Evolutionary conservation across 2,888 invertebrate genomes (phyloP), one percentile per base, ranked within the genome.

Genomic region (Lissonota sp.): DNA sequence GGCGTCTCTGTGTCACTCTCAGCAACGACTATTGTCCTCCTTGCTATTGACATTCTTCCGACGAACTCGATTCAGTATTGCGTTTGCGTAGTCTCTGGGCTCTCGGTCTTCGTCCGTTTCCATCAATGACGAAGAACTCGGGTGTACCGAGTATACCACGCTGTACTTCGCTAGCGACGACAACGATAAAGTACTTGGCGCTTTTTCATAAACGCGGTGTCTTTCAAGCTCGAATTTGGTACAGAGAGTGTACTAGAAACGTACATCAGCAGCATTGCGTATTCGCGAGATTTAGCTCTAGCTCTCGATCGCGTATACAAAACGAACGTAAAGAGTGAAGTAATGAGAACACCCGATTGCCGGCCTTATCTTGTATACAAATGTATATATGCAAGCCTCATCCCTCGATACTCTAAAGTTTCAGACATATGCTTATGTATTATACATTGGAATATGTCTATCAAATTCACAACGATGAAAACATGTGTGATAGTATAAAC

Each of bases 1-100:
- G 53, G 37, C 64, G 71, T 60, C 16, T 53, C 42, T 58, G 44
- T 42, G 46, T 26, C 58, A 39, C 57, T 63, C 46, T 16, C 12
- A 60, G 67, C 67, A 55, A 26, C 51, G 49, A 16, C 74, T 69
- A 70, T 79, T 73, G 74, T 79, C 64, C 74, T 58, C 60, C 49
- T n/a, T 58, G 49, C 69, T 79, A 79, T 79, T 79, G 79, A 74
- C 79, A 79, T 79, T 79, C 79, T 69, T 74, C 74, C 74, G 64
- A 69, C 64, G 70, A 57, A 64, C 74, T 62, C 51, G 58, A 70
- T 58, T 74, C 58, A 42, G 58, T 74, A 79, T 74, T 79, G 74
- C 79, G 79, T 79, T 79, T 79, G 72, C 74, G 44, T 70, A 70
- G 69, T 69, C 51, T 40, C 57, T 42, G 63, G 26, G 55, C 53